Conservation (phyloP, 2,888 invertebrate species). For the Cheilosia vulpina region DNA sequence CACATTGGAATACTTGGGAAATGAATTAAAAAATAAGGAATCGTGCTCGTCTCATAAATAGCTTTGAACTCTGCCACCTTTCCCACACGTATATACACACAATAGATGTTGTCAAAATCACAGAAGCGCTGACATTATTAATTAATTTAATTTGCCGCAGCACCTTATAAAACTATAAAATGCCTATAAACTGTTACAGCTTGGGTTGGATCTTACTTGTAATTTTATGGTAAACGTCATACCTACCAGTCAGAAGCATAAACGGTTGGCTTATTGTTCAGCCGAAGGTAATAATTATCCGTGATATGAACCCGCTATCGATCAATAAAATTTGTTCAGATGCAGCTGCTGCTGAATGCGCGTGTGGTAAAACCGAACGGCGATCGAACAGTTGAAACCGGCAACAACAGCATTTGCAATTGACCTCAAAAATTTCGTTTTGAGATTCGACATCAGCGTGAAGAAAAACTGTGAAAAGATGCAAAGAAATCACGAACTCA, state of each 20-base stretch:
- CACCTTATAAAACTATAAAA: not conserved
- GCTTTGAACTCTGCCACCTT: conserved; percentile 48
- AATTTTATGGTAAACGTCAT: not conserved
- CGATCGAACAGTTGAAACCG: conserved; percentile 9
- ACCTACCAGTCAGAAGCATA: conserved; percentile 23
- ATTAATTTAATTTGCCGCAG: not conserved
- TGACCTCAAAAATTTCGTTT: conserved; percentile 66
- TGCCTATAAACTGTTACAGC: not conserved
- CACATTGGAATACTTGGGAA: not conserved
- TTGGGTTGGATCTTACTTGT: not conserved
- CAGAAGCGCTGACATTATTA: conserved; percentile 10
- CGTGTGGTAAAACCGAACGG: conserved; percentile 7
- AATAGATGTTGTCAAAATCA: not conserved
- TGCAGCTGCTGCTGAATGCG: conserved; percentile 27
- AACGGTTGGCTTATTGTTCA: conserved; percentile 3
- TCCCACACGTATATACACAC: not conserved
- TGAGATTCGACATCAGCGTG: conserved; percentile 50
- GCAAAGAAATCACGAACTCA: conserved; percentile 61
- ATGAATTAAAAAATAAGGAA: not conserved
- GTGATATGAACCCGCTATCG: conserved; percentile 56
- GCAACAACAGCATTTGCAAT: conserved; percentile 58
- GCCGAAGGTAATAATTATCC: conserved; percentile 49
- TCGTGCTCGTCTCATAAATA: conserved; percentile 17
- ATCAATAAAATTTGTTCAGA: conserved; percentile 52
- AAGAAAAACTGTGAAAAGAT: conserved; percentile 69